Evolutionary conservation across 2,888 invertebrate genomes (phyloP), one percentile per base, ranked within the genome.

Genomic region (Lapara coniferarum): DNA sequence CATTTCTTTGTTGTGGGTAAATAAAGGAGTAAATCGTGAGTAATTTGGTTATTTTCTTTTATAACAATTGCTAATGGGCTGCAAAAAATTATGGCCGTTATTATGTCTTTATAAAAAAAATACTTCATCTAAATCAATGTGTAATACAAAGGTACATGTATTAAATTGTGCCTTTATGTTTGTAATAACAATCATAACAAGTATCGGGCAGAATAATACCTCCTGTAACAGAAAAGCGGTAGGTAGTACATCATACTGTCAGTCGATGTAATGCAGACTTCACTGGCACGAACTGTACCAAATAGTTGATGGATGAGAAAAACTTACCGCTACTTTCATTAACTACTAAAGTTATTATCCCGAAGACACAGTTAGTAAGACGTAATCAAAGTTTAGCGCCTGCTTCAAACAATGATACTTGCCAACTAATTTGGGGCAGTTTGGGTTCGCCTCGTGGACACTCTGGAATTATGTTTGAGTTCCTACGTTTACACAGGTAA

Each of bases 391-490:
- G 68, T 72, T 69, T 66, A 66, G 66, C 66, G 52, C 58, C 66
- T 69, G 52, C 57, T 52, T 72, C 72, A 75, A 78, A 81, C 74
- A 77, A 72, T 75, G 75, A 70, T 70, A 76, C 77, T 80, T 77
- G 71, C 68, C 69, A 82, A 81, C 81, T 81, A 81, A 78, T 82
- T 78, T 75, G 73, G 70, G 73, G 73, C 72, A 77, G 81, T 81
- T 80, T 77, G 73, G 67, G 66, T 46, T 75, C 30, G 30, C 69
- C 37, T 57, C 37, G 66, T 52, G 66, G 58, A 66, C 53, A 30
- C 19, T 51, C 8, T 56, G 25, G 51, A 19, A 14, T 55, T 52
- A 46, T 44, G 59, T 67, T 67, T 66, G 30, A 55, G 55, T 69
- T 12, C 44, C 19, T 8, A 30, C 46, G 44, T 63, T 69, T 69